Base-by-base conservation (phyloP, 1,140 invertebrate genomes). In the Pseudoatta argentina region DNA sequence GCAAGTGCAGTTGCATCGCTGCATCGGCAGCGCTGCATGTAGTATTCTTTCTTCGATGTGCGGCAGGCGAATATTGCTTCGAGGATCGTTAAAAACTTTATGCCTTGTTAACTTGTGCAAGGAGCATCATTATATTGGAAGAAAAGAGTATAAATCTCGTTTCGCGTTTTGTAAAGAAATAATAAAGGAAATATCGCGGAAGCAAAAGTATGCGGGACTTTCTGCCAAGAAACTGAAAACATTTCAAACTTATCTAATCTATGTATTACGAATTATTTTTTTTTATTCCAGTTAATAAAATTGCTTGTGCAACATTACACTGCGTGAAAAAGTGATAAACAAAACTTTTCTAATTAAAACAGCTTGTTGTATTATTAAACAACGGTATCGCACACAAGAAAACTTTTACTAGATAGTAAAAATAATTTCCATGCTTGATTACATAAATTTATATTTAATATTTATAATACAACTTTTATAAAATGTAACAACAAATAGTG, bases 31-130 rank as follows among this genome's bases (percentile, higher is more conserved):
- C 3, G 66, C 24, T 44, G 64, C 21, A 18, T 73, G 39, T 55
- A 83, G 14, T 73, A 30, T 61, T 61, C n/a, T 34, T 39, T 75
- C 53, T 51, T 75, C n/a, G 34, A 66, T 39, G 16, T n/a, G 55
- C 48, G 55, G 16, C 2, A 10, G 27, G 53, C 39, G 55, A 83
- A 51, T 83, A 67, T 75, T 51, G 79, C 61, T 69, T 61, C 8
- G 55, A 48, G 55, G 63, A 75, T 83, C 24, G 39, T 83, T 83
- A 63, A 83, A 83, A 83, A 83, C 69, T 83, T 83, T 61, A 75
- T 63, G 69, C 18, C 57, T 83, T 27, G 55, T 83, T 83, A 83
- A 73, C 39, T 75, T 63, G 79, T 8, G 27, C 79, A 44, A 48
- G 55, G 16, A 34, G 21, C 77, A 24, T 71, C 53, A 59, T 82